Evolutionary conservation across 2,888 invertebrate species (phyloP), one percentile per base, ranked within the genome.

Genomic region (Temnothorax rugatulus): DNA sequence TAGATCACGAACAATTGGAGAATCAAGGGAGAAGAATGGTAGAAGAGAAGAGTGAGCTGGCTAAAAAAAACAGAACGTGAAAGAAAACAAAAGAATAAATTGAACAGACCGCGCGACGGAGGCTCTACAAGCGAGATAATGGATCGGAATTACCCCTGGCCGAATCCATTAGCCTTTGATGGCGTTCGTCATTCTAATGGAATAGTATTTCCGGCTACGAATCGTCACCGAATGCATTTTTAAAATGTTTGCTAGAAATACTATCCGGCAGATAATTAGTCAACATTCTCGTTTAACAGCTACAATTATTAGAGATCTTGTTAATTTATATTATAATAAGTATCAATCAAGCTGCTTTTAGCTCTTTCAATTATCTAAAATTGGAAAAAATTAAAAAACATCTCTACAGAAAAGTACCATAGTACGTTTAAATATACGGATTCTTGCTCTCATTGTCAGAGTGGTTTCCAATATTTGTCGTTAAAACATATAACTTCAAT

Each of bases 141-240:
- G 82, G 82, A 83, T 77, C 79, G 82, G 63, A 85, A 88, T 88
- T 85, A 88, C 69, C 84, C 54, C 59, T 75, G 81, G 66, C 69
- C 69, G 82, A 88, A 88, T 88, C 76, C 86, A 86, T 85, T 88
- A 86, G 81, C 64, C 74, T 88, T 83, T 86, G 79, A 86, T 88
- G 82, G 84, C 75, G 76, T 82, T 84, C 74, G 75, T 83, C 83
- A 81, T 84, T 79, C 73, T 81, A 68, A 15, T 25, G 64, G 66
- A 85, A 83, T 85, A 75, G 83, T 79, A 85, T 88, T 88, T 85
- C 81, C 84, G 84, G 21, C 52, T 52, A 74, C 59, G 82, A 79
- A 76, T 69, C 63, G 41, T 73, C 54, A 68, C 41, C 13, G 18
- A 54, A 76, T 54, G 57, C 52, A 66, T 81, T 87, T 71, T 59